Evolutionary conservation across 2,113 vertebrate genomes (phyloP).

Genomic region (Pelobates fuscus): DNA sequence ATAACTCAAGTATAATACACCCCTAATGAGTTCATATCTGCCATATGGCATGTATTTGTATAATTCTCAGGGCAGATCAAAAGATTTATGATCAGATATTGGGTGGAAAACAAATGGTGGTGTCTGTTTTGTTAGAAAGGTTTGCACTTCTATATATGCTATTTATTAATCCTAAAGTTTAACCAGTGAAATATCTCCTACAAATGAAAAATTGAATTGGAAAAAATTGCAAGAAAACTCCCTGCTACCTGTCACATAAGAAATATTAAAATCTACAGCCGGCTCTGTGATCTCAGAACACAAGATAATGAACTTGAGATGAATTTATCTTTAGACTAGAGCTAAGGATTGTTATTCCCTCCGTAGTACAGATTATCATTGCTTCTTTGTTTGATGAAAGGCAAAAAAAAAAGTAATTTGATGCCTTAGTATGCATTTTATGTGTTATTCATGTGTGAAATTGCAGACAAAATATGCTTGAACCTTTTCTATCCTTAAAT

Average conservation of each 20-base stretch:
- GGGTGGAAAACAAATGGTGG: conserved; percentile 20
- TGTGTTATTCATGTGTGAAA: too few relatives aligned
- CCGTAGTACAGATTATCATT: conserved; percentile 18
- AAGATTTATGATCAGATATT: conserved; percentile 27
- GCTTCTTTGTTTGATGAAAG: conserved; percentile 20
- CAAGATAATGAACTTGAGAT: conserved; percentile 9
- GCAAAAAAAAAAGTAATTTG: not conserved
- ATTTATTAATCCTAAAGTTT: conserved; percentile 24
- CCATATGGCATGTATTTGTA: conserved; percentile 3
- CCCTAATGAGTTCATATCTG: conserved; percentile 26
- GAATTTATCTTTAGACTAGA: not conserved
- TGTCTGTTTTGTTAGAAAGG: conserved; percentile 11
- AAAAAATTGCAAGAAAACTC: conserved; percentile 16
- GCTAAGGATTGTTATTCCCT: conserved; percentile 1
- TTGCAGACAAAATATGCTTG: too few relatives aligned
- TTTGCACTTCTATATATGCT: conserved; percentile 17
- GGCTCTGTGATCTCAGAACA: not conserved
- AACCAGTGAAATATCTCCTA: conserved; percentile 9
- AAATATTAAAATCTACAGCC: conserved; percentile 14
- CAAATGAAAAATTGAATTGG: conserved; percentile 28
- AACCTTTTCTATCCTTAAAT: too few relatives aligned
- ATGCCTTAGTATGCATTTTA: too few relatives aligned
- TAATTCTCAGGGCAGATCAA: conserved; percentile 14
- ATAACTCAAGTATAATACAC: conserved; percentile 20
- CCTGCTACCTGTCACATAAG: conserved; percentile 9